Evolutionary conservation across 2,888 invertebrate genomes (phyloP), one percentile per base, ranked within the genome.

Genomic region (Pseudococcus viburni): DNA sequence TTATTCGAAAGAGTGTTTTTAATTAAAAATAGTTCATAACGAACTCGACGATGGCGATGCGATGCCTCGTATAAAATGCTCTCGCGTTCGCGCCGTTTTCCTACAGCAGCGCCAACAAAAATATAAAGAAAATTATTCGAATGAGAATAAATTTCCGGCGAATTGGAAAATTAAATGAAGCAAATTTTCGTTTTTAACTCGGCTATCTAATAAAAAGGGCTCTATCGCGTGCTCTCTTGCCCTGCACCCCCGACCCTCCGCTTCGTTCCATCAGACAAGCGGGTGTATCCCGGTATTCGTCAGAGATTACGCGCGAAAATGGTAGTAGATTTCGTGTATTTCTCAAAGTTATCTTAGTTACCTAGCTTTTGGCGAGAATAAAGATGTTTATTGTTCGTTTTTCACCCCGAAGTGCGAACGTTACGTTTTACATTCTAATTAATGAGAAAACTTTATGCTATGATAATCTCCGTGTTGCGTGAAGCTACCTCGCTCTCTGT

Each of bases 291-390:
- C 26, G 33, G 26, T 73, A 73, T 73, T 73, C 68, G 26, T 73
- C 68, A 26, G 68, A 73, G 68, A 73, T 73, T 73, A 73, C 68
- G 68, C 68, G 68, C 68, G 33, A 73, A 73, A 26, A 73, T 73
- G 68, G 68, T 9, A 73, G 68, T 73, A 73, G 26, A 73, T 73
- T 68, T 33, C 33, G 68, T 73, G 33, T 73, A 73, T 33, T 64
- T 73, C 68, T 73, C 68, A n/a, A 59, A 73, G 68, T 73, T 73
- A 73, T 73, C 68, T 73, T 73, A 73, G 68, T 73, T 73, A 73
- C 68, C 68, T 73, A 73, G 68, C 68, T 73, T 26, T 73, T 73
- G 68, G 68, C 68, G 68, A 73, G 68, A 26, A 33, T 73, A 26
- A 73, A 73, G 68, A 73, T 73, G 68, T 73, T 73, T 73, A 73